Evolutionary conservation across 1,140 invertebrate species (phyloP), one percentile per base, ranked within the genome.

Genomic region (Pteromalus puparum): DNA sequence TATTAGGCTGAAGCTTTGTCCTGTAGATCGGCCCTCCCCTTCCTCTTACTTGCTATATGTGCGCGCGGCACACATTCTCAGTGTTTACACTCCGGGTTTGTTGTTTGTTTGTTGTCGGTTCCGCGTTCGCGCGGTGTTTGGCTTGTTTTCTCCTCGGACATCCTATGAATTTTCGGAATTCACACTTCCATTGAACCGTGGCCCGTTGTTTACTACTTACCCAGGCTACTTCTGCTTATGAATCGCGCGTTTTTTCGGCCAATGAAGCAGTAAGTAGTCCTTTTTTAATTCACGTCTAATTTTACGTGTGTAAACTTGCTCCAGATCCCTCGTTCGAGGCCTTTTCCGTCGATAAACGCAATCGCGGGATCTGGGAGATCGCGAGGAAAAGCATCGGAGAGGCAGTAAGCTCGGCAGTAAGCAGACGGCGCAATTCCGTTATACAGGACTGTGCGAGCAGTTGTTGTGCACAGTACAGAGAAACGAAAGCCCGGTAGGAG

Each of bases 401-500:
- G n/a, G n/a, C n/a, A n/a, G n/a, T n/a, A n/a, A n/a, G n/a, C n/a
- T n/a, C n/a, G n/a, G n/a, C n/a, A n/a, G n/a, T n/a, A n/a, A n/a
- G n/a, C n/a, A n/a, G 48, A 21, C 18, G 48, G 13, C 18, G 18
- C 38, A 30, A 73, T 73, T 73, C 70, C 70, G 70, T 38, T 73
- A 38, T 15, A 73, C 2, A 26, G 4, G 0, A 15, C 18, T 1
- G 48, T 4, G 18, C n/a, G n/a, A n/a, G n/a, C n/a, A n/a, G n/a
- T n/a, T 4, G 48, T 5, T 18, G 46, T 15, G 46, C 9, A 9
- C 10, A 48, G 53, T 42, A 9, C 10, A 48, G 53, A 61, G 53
- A 61, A 61, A n/a, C 53, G 81, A 86, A 85, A 83, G 85, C 70
- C 81, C 85, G 48, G 81, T 68, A 83, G 81, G 76, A 83, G 61